phyloP scores from a whole-genome alignment of 2,797 vertebrate species.

The Sebastes kiyomatsui region DNA sequence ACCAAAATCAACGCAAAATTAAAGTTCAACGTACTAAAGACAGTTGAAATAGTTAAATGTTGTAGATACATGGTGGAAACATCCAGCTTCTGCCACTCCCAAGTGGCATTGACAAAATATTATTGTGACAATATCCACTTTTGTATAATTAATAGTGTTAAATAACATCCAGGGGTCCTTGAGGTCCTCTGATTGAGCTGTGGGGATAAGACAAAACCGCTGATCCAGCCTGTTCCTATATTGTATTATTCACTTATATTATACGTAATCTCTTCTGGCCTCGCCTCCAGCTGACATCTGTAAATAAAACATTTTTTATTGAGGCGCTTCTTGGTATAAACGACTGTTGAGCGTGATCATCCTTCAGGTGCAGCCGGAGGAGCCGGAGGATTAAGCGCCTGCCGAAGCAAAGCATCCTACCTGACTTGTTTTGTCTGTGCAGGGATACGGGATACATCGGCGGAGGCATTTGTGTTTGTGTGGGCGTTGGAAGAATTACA shows the following conservation, averaged over 20 bases:
- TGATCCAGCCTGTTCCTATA: not conserved
- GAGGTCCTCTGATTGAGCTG: not conserved
- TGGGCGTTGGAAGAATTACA: slow-evolving; percentile 64
- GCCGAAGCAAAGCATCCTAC: slow-evolving; percentile 43
- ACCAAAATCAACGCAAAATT: too few relatives aligned
- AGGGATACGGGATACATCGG: slow-evolving; percentile 35
- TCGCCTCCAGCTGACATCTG: not conserved
- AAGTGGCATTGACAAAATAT: not conserved
- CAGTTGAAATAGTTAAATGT: not conserved
- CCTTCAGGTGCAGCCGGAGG: slow-evolving; percentile 40
- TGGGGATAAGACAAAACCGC: not conserved
- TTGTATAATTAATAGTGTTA: not conserved
- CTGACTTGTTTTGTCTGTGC: slow-evolving; percentile 56
- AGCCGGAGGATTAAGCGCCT: slow-evolving; percentile 32
- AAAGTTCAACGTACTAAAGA: too few relatives aligned
- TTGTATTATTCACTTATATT: not conserved
- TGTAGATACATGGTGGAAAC: not conserved
- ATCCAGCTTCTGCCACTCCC: not conserved
- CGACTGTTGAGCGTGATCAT: not conserved
- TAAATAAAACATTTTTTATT: not conserved
- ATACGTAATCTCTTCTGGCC: not conserved
- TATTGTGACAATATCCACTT: not conserved
- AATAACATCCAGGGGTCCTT: not conserved
- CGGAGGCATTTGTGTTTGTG: slow-evolving; percentile 50
- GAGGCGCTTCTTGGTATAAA: slow-evolving; percentile 3